Percentiles rank a stretch among this genome's conserved stretches.
Conservation (phyloP, 1,140 invertebrate genomes). For the Bombus cullumanus region DNA sequence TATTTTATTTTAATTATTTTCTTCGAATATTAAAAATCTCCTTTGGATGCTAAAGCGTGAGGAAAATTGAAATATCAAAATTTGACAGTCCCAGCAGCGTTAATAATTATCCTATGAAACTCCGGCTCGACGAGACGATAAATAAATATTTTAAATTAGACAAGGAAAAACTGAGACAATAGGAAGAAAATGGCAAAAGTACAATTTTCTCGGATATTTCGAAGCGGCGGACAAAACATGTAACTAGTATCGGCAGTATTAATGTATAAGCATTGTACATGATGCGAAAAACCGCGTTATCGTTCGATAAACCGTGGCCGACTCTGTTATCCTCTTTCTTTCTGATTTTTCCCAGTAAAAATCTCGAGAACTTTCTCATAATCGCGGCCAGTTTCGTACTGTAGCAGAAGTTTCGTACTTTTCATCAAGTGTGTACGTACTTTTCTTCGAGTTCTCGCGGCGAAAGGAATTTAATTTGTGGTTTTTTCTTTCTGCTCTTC, state of each 20-base stretch:
- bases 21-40: too few relatives aligned
- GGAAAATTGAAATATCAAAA: too few relatives aligned
- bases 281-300: background rate
- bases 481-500: too few relatives aligned
- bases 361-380: background rate
- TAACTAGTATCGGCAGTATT: background rate
- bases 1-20: too few relatives aligned
- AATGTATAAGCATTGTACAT: background rate
- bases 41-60: too few relatives aligned
- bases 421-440: background rate
- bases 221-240: too few relatives aligned
- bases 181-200: background rate
- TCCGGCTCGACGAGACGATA: too few relatives aligned
- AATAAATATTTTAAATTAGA: background rate
- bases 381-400: background rate
- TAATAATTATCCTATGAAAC: too few relatives aligned
- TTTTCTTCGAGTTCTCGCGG: background rate
- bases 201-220: too few relatives aligned
- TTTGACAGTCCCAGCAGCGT: too few relatives aligned
- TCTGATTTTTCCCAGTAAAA: background rate
- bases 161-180: background rate
- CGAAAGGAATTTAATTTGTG: conserved; percentile 31
- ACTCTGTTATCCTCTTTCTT: background rate
- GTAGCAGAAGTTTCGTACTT: background rate
- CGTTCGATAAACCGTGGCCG: background rate